phyloP scores from a whole-genome alignment of 2,888 invertebrate genomes.

The Fragum fragum region DNA sequence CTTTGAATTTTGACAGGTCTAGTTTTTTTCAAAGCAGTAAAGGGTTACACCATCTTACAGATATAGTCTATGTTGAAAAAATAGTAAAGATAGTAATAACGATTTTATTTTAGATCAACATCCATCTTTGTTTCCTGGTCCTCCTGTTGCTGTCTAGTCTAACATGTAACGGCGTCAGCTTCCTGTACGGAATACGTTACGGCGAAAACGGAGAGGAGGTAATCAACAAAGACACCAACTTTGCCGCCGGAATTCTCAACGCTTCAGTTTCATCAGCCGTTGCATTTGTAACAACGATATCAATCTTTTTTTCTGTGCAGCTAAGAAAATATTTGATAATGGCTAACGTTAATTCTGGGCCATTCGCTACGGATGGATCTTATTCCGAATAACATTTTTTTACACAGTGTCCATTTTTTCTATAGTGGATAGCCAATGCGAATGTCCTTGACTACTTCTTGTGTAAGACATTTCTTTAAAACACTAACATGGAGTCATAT shows the following conservation, averaged over 20 bases:
- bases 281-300: not conserved
- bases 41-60: too few species aligned
- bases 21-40: too few species aligned
- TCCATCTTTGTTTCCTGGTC: not conserved
- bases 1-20: too few species aligned
- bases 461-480: too few species aligned
- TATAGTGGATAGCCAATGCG: too few species aligned
- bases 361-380: slow-evolving; percentile 1
- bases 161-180: not conserved
- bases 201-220: slow-evolving; percentile 7
- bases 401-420: too few species aligned
- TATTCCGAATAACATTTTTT: not conserved
- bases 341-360: slow-evolving; percentile 4
- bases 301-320: not conserved
- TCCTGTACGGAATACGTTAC: not conserved
- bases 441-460: too few species aligned
- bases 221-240: not conserved
- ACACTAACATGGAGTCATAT: too few species aligned
- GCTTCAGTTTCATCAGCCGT: not conserved
- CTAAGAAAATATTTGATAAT: not conserved
- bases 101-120: not conserved
- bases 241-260: not conserved
- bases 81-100: too few species aligned
- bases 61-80: too few species aligned
- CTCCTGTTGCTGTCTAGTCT: slow-evolving; percentile 4